A percentile compares a stretch with the other conserved stretches of the same genome.
Conservation (phyloP, 30 jellyfish, hydroid and myxozoan genomes). For the Cassiopea xamachana region DNA sequence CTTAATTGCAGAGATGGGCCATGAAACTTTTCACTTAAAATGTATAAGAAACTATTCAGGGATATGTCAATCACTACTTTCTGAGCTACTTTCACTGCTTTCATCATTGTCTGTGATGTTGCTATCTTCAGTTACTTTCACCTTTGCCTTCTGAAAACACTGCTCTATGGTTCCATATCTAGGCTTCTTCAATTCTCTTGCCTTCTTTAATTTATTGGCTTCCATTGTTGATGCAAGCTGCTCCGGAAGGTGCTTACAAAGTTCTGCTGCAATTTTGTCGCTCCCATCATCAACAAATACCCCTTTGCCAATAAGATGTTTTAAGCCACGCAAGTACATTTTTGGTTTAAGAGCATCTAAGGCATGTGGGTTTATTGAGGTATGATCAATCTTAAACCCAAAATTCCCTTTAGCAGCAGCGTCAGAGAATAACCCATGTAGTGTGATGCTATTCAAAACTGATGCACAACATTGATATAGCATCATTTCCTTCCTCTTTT, state of each 20-base stretch:
- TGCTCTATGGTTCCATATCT: background rate
- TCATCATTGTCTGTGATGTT: background rate
- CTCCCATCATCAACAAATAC: background rate
- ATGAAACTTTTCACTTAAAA: no score
- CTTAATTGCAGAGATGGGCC: no score
- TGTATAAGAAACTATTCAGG: no score
- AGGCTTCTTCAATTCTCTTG: conserved; percentile 29
- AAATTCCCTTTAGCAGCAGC: conserved; percentile 8
- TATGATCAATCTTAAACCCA: conserved; percentile 6
- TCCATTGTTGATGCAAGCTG: conserved; percentile 36
- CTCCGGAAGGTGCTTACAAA: conserved; percentile 26
- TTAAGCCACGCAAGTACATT: conserved; percentile 16
- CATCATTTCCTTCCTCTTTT: conserved; percentile 15
- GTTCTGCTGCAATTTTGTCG: conserved; percentile 15
- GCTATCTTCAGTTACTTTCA: no score
- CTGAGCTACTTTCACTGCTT: background rate
- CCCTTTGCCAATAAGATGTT: background rate
- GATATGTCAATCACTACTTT: no score
- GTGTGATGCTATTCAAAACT: background rate
- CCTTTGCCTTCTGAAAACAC: no score
- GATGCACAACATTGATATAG: conserved; percentile 2
- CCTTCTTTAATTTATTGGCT: conserved; percentile 19
- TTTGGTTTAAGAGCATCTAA: conserved; percentile 33
- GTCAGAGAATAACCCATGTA: background rate
- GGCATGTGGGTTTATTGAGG: conserved; percentile 37